Conservation (phyloP, 2,797 vertebrate species). For the Otolemur crassicaudatus region DNA sequence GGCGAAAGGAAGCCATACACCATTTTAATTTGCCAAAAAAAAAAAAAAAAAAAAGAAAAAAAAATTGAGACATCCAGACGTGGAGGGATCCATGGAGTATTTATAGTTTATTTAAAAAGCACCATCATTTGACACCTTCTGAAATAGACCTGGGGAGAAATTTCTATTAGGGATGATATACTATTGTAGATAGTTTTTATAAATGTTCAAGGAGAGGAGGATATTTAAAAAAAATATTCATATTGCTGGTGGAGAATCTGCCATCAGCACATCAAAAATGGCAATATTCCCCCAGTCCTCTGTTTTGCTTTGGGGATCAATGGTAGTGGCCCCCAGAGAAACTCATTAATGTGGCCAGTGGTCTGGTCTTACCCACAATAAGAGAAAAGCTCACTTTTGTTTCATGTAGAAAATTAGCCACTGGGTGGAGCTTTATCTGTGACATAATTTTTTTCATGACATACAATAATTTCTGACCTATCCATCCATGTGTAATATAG, state of each 20-base stretch:
- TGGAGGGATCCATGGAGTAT: constrained; percentile 83
- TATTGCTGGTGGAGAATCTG: constrained; percentile 74
- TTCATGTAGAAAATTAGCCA: constrained; percentile 35
- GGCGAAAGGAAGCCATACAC: constrained; percentile 89
- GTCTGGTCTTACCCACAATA: constrained; percentile 15
- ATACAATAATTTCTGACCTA: constrained; percentile 63
- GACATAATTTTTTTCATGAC: constrained; percentile 59
- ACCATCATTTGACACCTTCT: constrained; percentile 81
- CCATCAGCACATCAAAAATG: constrained; percentile 61
- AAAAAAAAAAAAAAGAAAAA: constrained; percentile 76
- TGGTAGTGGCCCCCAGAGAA: constrained; percentile 25
- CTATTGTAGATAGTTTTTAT: constrained; percentile 83
- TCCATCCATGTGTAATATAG: constrained; percentile 48
- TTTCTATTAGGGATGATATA: constrained; percentile 82
- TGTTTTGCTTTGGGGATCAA: constrained; percentile 20
- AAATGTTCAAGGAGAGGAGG: constrained; percentile 77
- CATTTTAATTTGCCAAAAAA: constrained; percentile 87
- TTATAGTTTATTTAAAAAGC: constrained; percentile 88
- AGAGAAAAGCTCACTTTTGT: constrained; percentile 57
- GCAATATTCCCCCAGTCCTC: constrained; percentile 14
- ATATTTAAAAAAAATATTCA: constrained; percentile 66
- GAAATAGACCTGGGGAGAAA: constrained; percentile 84
- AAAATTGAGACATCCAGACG: constrained; percentile 85
- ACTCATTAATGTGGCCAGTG: not conserved
- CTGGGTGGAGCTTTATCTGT: constrained; percentile 57